Evolutionary conservation across 2,888 invertebrate genomes (phyloP), one percentile per base, ranked within the genome.

Genomic region (Uloborus plumipes): DNA sequence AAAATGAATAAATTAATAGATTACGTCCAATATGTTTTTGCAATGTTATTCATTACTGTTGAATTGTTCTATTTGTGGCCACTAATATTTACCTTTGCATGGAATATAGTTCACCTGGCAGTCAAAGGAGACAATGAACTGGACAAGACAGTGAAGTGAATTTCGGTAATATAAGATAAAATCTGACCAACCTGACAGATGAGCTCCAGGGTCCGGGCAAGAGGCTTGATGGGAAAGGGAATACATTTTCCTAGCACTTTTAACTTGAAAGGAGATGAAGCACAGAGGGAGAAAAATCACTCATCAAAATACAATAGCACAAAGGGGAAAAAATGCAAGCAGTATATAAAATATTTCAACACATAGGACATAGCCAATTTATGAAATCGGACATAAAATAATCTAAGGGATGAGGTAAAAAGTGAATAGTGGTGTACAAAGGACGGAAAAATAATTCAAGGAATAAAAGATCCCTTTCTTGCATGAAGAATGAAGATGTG

Each of bases 221-320:
- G 62, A 50, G 39, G 62, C 14, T 58, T 39, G 22, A 83, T 51
- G 39, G 76, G 72, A n/a, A 73, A 59, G 39, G 83, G 83, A 53
- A 83, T 64, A 50, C 58, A 66, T 49, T 77, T 83, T 67, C 83
- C 77, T 20, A 83, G 67, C 9, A 64, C 58, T 31, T 76, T 77
- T 13, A 77, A 62, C 83, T 83, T 77, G 4, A 53, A 70, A 59
- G 50, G 49, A 73, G 59, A 65, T 31, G 59, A n/a, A 64, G 47
- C 39, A 58, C 31, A 64, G 16, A 18, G 20, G 14, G 55, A 53
- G 47, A 26, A 22, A 15, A 20, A 62, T 47, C 67, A 26, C 53
- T 16, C 59, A 69, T 26, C 31, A 18, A 18, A 31, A n/a, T 49
- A 51, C 53, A 69, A 26, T 11, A 11, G 22, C 20, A 47, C 31